These are phyloP conservation scores for Hartigia nigra DNA, from an alignment of 2,888 invertebrate species.

Conservation along the genomic window DNA sequence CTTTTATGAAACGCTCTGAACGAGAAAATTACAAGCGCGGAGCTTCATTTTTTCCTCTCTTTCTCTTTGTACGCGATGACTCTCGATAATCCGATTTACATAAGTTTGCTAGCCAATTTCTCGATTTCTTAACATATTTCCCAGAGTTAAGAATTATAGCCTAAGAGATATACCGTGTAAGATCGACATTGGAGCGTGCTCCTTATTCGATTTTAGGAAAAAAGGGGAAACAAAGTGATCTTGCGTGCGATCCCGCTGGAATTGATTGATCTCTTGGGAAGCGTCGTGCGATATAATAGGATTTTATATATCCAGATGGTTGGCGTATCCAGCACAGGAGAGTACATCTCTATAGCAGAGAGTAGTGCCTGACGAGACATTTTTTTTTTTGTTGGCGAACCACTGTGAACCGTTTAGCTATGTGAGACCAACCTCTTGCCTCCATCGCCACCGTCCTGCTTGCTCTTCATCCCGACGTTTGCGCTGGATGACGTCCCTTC, in stretches of 20 bases:
- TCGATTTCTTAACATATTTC: constrained; percentile 60
- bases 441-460: constrained; percentile 68
- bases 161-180: constrained; percentile 28
- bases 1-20: background rate
- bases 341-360: constrained; percentile 49
- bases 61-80: constrained; percentile 1
- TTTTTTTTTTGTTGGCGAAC: constrained; percentile 22
- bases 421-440: constrained; percentile 69
- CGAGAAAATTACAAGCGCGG: background rate
- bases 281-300: constrained; percentile 49
- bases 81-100: constrained; percentile 23
- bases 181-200: constrained; percentile 11
- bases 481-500: constrained; percentile 58
- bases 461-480: constrained; percentile 69
- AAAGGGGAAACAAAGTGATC: constrained; percentile 34
- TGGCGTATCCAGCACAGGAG: constrained; percentile 45
- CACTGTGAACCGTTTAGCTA: constrained; percentile 53
- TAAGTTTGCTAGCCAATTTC: constrained; percentile 64
- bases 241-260: constrained; percentile 53
- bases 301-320: constrained; percentile 31
- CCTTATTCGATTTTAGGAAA: constrained; percentile 16
- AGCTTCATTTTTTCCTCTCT: background rate
- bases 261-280: constrained; percentile 32
- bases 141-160: constrained; percentile 60
- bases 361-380: constrained; percentile 4